A percentile compares a stretch with the other conserved stretches of the same genome.
phyloP scores from a whole-genome alignment of 2,797 vertebrate genomes.

The Phoeniculus purpureus region DNA sequence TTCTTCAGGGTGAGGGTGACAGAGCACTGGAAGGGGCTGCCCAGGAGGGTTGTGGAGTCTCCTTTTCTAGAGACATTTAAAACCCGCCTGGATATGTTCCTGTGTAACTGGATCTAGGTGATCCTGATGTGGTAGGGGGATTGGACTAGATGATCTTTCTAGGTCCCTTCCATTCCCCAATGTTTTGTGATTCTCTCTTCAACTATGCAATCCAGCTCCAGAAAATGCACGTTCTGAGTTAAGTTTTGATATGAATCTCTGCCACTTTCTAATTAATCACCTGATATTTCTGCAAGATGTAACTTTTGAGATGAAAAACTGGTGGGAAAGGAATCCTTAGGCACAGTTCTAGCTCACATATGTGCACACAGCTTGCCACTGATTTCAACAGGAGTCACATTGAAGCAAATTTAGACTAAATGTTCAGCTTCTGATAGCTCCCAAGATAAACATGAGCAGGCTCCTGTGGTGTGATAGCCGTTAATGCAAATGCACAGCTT shows the following conservation, averaged over 20 bases:
- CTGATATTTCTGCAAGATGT: neutral
- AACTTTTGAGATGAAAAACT: conserved; percentile 40
- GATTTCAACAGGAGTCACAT: conserved; percentile 63
- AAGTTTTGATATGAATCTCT: neutral
- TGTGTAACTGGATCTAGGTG: no score
- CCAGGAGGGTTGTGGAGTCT: no score
- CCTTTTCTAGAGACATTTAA: no score
- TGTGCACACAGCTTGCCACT: conserved; percentile 68
- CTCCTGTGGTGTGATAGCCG: conserved; percentile 66
- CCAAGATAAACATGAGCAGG: conserved; percentile 66
- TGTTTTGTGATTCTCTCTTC: neutral
- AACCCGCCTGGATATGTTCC: no score
- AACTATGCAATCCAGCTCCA: neutral
- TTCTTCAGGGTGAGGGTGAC: no score
- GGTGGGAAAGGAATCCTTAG: conserved; percentile 45
- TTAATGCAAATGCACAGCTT: conserved; percentile 68
- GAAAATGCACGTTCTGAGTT: neutral
- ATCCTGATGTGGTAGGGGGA: no score
- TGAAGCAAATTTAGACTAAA: conserved; percentile 69
- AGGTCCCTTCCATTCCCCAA: no score
- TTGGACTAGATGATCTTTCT: no score
- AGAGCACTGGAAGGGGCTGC: no score
- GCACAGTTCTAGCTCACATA: conserved; percentile 41
- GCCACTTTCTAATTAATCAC: neutral
- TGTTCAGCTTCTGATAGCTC: conserved; percentile 67